Percentiles rank a stretch among this genome's conserved stretches.
Evolutionary conservation across 2,113 vertebrate genomes (phyloP).

Genomic region (Halcyon malimbica): DNA sequence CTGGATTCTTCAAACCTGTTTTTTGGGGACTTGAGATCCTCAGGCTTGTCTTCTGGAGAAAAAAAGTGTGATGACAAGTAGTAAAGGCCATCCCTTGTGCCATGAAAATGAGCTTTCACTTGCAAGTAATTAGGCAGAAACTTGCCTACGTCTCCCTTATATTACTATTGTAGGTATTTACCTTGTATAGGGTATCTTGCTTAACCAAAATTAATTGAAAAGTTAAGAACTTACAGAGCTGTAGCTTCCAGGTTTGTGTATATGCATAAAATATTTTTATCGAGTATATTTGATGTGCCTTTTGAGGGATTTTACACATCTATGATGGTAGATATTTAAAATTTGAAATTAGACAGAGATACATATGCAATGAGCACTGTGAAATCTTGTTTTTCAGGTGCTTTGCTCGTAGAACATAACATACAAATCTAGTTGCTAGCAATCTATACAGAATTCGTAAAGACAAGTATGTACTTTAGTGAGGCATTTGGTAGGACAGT

Average conservation of each 20-base stretch:
- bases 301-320: background rate
- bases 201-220: background rate
- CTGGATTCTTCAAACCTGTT: background rate
- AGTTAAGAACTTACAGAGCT: background rate
- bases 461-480: background rate
- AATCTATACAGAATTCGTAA: background rate
- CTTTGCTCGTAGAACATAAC: background rate
- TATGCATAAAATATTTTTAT: background rate
- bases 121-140: background rate
- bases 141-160: background rate
- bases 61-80: background rate
- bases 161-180: background rate
- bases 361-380: rapidly evolving
- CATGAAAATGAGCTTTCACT: background rate
- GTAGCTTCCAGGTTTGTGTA: background rate
- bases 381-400: background rate
- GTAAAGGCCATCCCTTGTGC: background rate
- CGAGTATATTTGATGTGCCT: background rate
- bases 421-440: background rate
- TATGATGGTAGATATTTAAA: background rate
- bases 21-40: background rate
- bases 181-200: background rate
- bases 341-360: background rate
- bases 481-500: background rate
- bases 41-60: background rate